Evolutionary conservation across 2,113 vertebrate genomes (phyloP).

Genomic region (Seriola aureovittata): DNA sequence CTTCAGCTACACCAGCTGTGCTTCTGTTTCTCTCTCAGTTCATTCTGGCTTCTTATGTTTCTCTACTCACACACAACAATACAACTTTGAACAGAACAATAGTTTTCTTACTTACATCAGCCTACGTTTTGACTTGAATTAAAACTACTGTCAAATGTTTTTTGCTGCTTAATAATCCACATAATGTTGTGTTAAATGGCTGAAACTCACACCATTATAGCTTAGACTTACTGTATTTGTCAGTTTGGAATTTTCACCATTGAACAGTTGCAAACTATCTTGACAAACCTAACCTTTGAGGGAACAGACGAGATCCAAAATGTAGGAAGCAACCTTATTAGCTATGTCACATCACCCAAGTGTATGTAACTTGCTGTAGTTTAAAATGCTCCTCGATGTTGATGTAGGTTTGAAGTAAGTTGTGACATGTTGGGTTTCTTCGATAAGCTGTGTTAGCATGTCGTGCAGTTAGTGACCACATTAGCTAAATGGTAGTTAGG

Average conservation of each 20-base stretch:
- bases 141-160: background rate
- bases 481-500: too few relatives aligned
- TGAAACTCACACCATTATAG: too few relatives aligned
- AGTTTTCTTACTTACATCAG: background rate
- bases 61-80: background rate
- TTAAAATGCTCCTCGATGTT: background rate
- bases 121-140: background rate
- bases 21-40: background rate
- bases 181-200: background rate
- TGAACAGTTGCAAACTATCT: background rate
- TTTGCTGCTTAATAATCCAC: background rate
- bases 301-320: background rate
- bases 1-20: slow-evolving; percentile 44
- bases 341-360: too few relatives aligned
- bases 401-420: too few relatives aligned
- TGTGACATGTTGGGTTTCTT: too few relatives aligned
- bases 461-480: too few relatives aligned
- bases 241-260: background rate
- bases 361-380: background rate
- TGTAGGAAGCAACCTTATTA: background rate
- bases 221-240: too few relatives aligned
- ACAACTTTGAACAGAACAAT: slow-evolving; percentile 21
- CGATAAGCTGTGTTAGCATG: too few relatives aligned
- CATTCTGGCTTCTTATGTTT: background rate
- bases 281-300: background rate